These are phyloP conservation scores for Brachyistius frenatus DNA, from an alignment of 2,113 vertebrate species.

Conservation along the genomic window DNA sequence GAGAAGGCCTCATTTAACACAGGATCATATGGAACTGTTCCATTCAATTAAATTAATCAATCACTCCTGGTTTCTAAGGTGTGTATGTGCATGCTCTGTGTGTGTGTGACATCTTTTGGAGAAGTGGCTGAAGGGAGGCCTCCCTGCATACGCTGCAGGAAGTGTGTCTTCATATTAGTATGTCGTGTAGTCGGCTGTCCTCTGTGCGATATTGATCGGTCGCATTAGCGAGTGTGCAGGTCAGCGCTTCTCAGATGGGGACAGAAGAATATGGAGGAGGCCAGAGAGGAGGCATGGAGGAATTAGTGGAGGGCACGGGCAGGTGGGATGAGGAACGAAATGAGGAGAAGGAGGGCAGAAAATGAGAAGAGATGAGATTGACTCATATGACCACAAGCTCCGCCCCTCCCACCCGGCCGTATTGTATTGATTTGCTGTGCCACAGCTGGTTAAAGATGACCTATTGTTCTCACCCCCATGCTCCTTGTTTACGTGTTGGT, in stretches of 20 bases:
- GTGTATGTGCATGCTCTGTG: slow-evolving; percentile 14
- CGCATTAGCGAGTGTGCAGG: slow-evolving; percentile 69
- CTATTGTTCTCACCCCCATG: slow-evolving; percentile 38
- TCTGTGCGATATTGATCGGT: slow-evolving; percentile 77
- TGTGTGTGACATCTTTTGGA: slow-evolving; percentile 8
- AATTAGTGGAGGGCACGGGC: slow-evolving; percentile 21
- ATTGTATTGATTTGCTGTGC: slow-evolving; percentile 44
- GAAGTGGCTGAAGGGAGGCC: slow-evolving; percentile 28
- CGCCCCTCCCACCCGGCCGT: background rate
- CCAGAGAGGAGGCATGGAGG: slow-evolving; percentile 26
- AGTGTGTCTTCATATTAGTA: slow-evolving; percentile 69
- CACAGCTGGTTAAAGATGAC: slow-evolving; percentile 52
- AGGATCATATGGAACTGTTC: slow-evolving; percentile 58
- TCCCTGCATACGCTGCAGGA: slow-evolving; percentile 46
- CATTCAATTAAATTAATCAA: slow-evolving; percentile 68
- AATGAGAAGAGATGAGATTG: slow-evolving; percentile 44
- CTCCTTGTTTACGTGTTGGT: slow-evolving; percentile 44
- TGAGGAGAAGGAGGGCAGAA: background rate
- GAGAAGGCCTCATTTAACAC: slow-evolving; percentile 63
- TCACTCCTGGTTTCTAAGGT: slow-evolving; percentile 41
- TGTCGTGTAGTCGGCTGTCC: slow-evolving; percentile 63
- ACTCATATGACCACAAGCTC: slow-evolving; percentile 8
- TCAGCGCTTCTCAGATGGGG: slow-evolving; percentile 71
- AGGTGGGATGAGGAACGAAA: slow-evolving; percentile 19
- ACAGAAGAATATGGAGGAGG: slow-evolving; percentile 52